Base-by-base conservation (phyloP, 2,113 vertebrate genomes). In the Lepisosteus oculatus region DNA sequence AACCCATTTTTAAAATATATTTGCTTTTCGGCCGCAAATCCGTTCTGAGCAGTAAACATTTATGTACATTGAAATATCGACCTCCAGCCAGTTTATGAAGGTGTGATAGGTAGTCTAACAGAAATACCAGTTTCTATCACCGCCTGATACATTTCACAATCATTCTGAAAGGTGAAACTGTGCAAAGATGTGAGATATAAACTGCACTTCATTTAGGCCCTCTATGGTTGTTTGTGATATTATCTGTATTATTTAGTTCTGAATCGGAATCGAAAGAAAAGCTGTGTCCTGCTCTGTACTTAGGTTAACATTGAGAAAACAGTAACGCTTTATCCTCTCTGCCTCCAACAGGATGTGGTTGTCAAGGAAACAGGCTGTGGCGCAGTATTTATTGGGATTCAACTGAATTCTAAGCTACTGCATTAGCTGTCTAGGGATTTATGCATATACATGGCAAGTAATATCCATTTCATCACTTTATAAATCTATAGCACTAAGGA, bases 341-440 rank as follows among this genome's bases (percentile, higher is more conserved):
- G 61, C 82, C 87, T 90, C 87, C 93, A 89, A 90, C 89, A 90
- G 89, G 93, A 93, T 93, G 91, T 88, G 81, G 94, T 97, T 96
- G 92, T 93, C 94, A 94, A 88, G 91, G 95, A 93, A 95, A 97
- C 94, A 91, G 91, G 88, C 92, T 93, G 91, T 92, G 95, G 95
- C 92, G 94, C 95, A 92, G 84, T 91, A 90, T 92, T 94, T 92
- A 94, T 92, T 90, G 90, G 87, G 93, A 94, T 92, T 81, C 86
- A 86, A 92, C 76, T 71, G 83, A 81, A 86, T 77, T 81, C 83
- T 80, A 63, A 80, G 76, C 76, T 74, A 77, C 76, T 78, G 77
- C 80, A 83, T 83, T 78, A 82, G 78, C 83, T 65, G 67, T 79
- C 77, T 59, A 76, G 75, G 73, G 84, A 78, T 86, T 85, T 70